Percentiles rank a stretch among this genome's conserved stretches.
Conservation (phyloP, 1,140 invertebrate species). For the Drosophila ogumai region DNA sequence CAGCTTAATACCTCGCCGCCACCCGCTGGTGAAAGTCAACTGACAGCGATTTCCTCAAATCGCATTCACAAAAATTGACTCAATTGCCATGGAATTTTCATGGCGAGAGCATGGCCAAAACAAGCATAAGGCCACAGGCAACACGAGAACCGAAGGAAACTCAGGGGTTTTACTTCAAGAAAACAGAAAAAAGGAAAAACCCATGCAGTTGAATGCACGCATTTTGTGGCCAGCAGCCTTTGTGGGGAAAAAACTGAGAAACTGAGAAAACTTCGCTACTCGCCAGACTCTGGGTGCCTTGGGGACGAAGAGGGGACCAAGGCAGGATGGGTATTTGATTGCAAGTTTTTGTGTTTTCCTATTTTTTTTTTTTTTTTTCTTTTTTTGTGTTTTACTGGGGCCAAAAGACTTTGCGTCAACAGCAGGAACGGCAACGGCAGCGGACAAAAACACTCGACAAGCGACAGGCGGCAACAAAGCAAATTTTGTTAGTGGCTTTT, state of each 20-base stretch:
- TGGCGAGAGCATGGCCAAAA: conserved; percentile 37
- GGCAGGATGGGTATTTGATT: conserved; percentile 53
- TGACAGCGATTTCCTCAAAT: conserved; percentile 55
- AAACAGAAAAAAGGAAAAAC: conserved; percentile 29
- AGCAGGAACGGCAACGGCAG: conserved; percentile 43
- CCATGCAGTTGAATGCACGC: conserved; percentile 77
- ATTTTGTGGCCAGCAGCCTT: conserved; percentile 60
- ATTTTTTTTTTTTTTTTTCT: not conserved
- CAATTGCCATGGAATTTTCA: conserved; percentile 70
- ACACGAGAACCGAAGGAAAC: not conserved
- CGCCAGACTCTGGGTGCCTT: not conserved
- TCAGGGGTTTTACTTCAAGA: not conserved
- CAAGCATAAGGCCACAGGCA: conserved; percentile 46
- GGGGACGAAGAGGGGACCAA: not conserved
- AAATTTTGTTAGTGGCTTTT: conserved; percentile 79
- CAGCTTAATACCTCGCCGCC: conserved; percentile 28
- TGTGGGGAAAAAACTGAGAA: conserved; percentile 34
- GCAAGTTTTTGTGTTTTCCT: conserved; percentile 41
- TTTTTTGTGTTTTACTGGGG: conserved; percentile 26
- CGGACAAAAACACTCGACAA: conserved; percentile 66
- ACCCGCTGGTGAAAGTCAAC: conserved; percentile 29
- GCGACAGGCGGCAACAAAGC: conserved; percentile 67
- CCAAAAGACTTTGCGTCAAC: conserved; percentile 76
- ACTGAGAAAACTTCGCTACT: conserved; percentile 1
- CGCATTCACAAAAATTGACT: conserved; percentile 73